phyloP scores from a whole-genome alignment of 2,888 invertebrate species.

The Orchesella flavescens region DNA sequence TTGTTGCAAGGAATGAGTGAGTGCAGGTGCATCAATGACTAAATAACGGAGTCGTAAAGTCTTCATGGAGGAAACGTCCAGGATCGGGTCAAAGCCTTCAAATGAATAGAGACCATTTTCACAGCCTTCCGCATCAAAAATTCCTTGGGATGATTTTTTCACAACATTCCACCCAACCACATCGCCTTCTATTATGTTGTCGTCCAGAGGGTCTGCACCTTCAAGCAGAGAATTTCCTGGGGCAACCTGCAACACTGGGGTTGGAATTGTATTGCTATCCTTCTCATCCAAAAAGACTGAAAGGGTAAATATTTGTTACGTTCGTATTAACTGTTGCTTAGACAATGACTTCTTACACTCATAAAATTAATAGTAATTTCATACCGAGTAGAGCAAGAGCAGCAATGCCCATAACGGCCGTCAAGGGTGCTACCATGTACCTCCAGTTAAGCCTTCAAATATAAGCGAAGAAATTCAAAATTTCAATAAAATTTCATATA shows the following conservation, averaged over 20 bases:
- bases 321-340: too few species aligned
- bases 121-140: conserved; percentile 41
- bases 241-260: conserved; percentile 6
- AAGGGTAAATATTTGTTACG: background rate
- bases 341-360: background rate
- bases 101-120: conserved; percentile 45
- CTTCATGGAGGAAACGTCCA: conserved; percentile 3
- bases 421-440: conserved; percentile 10
- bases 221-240: conserved; percentile 24
- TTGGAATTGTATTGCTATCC: background rate
- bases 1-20: conserved; percentile 1
- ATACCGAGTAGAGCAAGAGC: conserved; percentile 36
- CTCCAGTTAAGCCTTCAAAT: conserved; percentile 39
- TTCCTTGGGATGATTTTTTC: conserved; percentile 31
- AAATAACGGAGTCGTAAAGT: conserved; percentile 24
- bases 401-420: conserved; percentile 2
- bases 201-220: background rate
- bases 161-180: conserved; percentile 19
- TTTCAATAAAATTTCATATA: background rate
- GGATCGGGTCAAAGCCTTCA: conserved; percentile 33
- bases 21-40: conserved; percentile 33
- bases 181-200: background rate
- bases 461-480: too few species aligned
- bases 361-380: background rate
- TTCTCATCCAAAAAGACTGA: background rate